Evolutionary conservation across 2,888 invertebrate species (phyloP).

Genomic region (Idaea biselata): DNA sequence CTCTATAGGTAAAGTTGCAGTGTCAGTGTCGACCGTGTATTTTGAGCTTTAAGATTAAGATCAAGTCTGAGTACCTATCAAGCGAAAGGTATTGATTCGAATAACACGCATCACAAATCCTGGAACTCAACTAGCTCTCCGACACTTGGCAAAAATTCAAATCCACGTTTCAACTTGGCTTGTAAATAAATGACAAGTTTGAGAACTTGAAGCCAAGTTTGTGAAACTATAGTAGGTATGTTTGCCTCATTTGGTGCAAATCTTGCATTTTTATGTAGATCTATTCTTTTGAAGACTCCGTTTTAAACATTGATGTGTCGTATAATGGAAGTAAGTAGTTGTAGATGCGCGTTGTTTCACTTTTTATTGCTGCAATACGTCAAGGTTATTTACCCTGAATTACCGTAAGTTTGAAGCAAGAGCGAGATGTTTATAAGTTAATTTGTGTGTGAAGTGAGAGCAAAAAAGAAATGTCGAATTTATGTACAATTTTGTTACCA

Average conservation of each 20-base stretch:
- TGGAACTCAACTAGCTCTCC: not conserved
- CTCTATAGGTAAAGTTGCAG: too few relatives aligned
- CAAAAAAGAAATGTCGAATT: too few relatives aligned
- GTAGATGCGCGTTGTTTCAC: too few relatives aligned
- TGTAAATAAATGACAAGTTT: conserved; percentile 1
- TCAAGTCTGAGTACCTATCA: not conserved
- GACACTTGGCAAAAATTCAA: not conserved
- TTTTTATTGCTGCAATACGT: too few relatives aligned
- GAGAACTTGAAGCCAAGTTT: not conserved
- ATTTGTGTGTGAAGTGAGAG: too few relatives aligned
- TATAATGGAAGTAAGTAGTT: too few relatives aligned
- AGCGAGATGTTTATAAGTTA: too few relatives aligned
- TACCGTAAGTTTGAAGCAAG: too few relatives aligned
- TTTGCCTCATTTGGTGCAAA: not conserved
- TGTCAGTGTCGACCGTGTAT: too few relatives aligned
- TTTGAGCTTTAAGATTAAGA: not conserved
- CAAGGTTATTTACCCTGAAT: too few relatives aligned
- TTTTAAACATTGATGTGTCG: too few relatives aligned
- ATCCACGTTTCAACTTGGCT: not conserved
- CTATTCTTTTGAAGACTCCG: not conserved
- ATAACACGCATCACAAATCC: not conserved
- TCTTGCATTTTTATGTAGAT: not conserved
- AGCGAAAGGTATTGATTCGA: not conserved
- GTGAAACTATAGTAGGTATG: not conserved
- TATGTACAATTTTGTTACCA: too few relatives aligned